Evolutionary conservation across 2,888 invertebrate species (phyloP), one percentile per base, ranked within the genome.

Genomic region (Dynastes maya): DNA sequence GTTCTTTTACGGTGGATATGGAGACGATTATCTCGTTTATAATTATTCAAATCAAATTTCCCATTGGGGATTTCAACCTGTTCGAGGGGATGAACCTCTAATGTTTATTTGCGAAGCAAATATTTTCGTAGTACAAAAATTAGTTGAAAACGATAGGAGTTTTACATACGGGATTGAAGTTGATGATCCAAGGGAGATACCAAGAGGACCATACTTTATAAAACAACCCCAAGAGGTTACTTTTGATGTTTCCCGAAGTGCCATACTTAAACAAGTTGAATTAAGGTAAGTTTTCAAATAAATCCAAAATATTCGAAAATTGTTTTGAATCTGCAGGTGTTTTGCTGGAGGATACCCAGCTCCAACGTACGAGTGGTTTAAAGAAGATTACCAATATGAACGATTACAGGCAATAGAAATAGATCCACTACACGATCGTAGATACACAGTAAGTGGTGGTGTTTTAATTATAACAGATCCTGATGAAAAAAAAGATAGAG

Each of bases 361-460:
- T 29, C 97, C 98, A 0, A 92, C 92, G 0, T 98, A 98, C 86
- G 93, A 94, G 85, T 98, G 97, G 98, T 97, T 92, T 86, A 93
- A 94, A 86, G 97, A 97, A 89, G 94, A 95, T 83, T 97, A 96
- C 87, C 92, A 94, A 83, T 94, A 96, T 82, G 95, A 96, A 86
- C 91, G 92, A 76, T 89, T 96, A 11, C 90, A 94, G 78, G 94
- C 94, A 70, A 91, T 90, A 75, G 91, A 91, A 86, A 96, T 98
- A 82, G 93, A 98, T 88, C 96, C 97, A 0, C 87, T 97, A 65
- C 86, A 86, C 49, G 93, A 96, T 85, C 86, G 89, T 29, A 92
- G 96, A 78, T 96, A 94, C 85, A 97, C 98, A 1, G 89, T 98
- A 6, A 97, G 97, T 84, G 98, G 98, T 79, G 98, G 98, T 37